Evolutionary conservation across 2,113 vertebrate species (phyloP), one percentile per base, ranked within the genome.

Genomic region (Formicarius rufipectus): DNA sequence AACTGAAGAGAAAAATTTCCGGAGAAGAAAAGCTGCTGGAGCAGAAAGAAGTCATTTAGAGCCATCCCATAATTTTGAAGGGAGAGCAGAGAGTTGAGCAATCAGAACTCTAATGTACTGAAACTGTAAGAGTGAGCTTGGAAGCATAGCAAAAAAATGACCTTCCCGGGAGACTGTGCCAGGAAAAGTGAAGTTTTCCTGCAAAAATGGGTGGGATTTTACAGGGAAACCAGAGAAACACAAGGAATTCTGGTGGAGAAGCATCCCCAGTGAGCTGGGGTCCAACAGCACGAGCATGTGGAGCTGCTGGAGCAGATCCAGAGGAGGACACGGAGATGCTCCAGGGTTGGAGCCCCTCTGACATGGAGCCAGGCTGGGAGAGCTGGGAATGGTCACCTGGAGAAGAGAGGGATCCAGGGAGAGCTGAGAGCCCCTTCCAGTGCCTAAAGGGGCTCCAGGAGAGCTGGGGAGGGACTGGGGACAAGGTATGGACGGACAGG

Each of bases 121-220:
- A 96, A 96, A 95, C 93, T 95, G 96, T 9, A 95, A 69, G 63
- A 87, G 94, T 39, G 62, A 87, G 96, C 93, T 91, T 94, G 84
- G 89, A 85, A 95, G 93, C 95, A 89, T 53, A 15, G 89, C 84
- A 83, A 91, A 93, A 86, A 91, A 76, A 84, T 84, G 73, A 89
- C 77, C 74, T 76, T 96, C 49, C 80, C 69, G 82, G 82, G 47
- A 78, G 67, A 18, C 10, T 8, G 80, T 1, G 18, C 80, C 84
- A 84, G 84, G 78, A 91, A 89, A 83, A 89, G 1, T 45, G 66
- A 35, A 73, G 74, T 94, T 93, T 76, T 30, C 31, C 31, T 55
- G 87, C 28, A 58, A 72, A 82, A 93, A 62, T 3, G 15, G 67
- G 20, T 27, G 60, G 39, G 6, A 7, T 67, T 83, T 73, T 7